Evolutionary conservation across 2,888 invertebrate genomes (phyloP), one percentile per base, ranked within the genome.

Genomic region (Latrodectus elegans): DNA sequence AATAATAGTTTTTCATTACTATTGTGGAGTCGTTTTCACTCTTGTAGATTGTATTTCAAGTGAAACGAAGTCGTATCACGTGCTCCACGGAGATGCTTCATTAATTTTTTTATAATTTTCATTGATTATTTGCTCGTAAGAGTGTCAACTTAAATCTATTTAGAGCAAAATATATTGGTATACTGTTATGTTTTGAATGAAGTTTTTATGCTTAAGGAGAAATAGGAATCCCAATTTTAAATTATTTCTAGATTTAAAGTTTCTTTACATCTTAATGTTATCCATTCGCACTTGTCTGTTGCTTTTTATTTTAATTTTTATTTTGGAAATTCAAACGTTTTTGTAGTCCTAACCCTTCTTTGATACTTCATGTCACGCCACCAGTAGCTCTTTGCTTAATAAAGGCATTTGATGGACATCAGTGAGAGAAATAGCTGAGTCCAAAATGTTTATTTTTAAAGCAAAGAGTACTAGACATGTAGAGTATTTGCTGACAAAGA

Each of bases 401-500:
- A 77, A 68, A 38, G 22, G 77, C 77, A 77, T 52, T 77, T 67
- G 49, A 22, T 52, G 38, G 70, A 55, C 73, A 65, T 22, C 64
- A 22, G 55, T 22, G 49, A 53, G 65, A 12, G 53, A 68, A 60
- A 51, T 68, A n/a, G 26, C 22, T 70, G 26, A 55, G 78, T 74
- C 60, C 51, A 60, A 74, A 76, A 76, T 76, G 38, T 64, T 51
- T 60, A 76, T 76, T 49, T 11, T 65, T 60, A 65, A 51, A 65
- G 65, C 51, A 79, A 79, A 80, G 80, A 80, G 80, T 38, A 38
- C 60, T 51, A 80, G 80, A 71, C 80, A 80, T 80, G 60, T 72
- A 80, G 80, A 80, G 72, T 72, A 72, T 72, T 80, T 71, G 71
- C 60, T 64, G n/a, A 71, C 71, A 80, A 60, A 22, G 10, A 72